Evolutionary conservation across 35 echinoderm and acorn worm species (phyloP).

Genomic region (Diadema setosum): DNA sequence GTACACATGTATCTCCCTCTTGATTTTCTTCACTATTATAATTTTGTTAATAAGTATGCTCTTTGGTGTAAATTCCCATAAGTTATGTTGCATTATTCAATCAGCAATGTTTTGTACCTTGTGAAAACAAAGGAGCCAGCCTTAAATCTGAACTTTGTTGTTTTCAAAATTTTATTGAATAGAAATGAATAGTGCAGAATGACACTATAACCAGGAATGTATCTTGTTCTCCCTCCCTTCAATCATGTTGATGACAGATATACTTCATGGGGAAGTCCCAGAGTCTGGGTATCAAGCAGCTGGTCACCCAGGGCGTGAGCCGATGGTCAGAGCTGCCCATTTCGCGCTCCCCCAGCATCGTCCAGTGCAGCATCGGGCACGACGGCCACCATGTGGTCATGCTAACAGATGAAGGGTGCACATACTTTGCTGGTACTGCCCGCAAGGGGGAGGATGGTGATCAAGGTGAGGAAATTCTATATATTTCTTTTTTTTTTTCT

Average conservation of each 20-base stretch:
- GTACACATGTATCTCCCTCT: too few species aligned
- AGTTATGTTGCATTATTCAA: too few species aligned
- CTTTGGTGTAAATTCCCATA: too few species aligned
- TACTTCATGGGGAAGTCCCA: constrained; percentile 83
- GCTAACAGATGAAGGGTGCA: constrained; percentile 59
- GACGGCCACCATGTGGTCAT: constrained; percentile 77
- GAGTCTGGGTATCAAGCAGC: constrained; percentile 77
- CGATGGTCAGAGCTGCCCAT: constrained; percentile 79
- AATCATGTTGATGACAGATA: constrained; percentile 17
- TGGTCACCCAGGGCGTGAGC: background rate
- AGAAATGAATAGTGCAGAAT: too few species aligned
- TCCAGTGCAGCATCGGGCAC: constrained; percentile 81
- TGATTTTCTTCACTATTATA: too few species aligned
- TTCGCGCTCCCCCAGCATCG: constrained; percentile 49
- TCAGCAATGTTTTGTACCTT: too few species aligned
- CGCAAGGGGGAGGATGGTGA: constrained; percentile 85
- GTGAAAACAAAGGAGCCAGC: too few species aligned
- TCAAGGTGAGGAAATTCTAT: constrained; percentile 48
- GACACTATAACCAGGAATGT: too few species aligned
- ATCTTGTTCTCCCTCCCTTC: too few species aligned
- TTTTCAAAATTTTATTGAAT: too few species aligned
- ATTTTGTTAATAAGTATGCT: too few species aligned
- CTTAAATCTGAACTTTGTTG: too few species aligned
- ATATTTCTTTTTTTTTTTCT: background rate
- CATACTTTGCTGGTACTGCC: constrained; percentile 70